phyloP scores from a whole-genome alignment of 1,140 invertebrate genomes.

The Atopsyche davidsoni region DNA sequence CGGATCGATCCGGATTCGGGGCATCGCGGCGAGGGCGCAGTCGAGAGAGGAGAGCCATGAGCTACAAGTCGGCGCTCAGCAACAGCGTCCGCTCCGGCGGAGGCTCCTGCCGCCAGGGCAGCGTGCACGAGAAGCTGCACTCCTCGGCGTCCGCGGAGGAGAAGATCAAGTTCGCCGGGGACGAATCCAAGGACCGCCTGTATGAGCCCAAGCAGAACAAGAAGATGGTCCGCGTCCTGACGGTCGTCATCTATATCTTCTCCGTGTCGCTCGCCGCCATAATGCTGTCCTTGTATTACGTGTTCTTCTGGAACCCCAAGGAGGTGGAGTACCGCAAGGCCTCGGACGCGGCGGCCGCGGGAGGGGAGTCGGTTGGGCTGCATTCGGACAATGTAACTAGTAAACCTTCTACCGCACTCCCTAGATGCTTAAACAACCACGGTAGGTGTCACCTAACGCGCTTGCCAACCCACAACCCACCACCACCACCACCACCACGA shows the following conservation, averaged over 20 bases:
- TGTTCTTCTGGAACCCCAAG: constrained; percentile 88
- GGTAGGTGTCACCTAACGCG: constrained; percentile 43
- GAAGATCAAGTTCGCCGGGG: constrained; percentile 63
- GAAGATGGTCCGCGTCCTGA: constrained; percentile 85
- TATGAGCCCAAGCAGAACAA: constrained; percentile 80
- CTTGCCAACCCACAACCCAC: constrained; percentile 10
- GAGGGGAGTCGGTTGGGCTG: constrained; percentile 3
- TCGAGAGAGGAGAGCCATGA: constrained; percentile 32
- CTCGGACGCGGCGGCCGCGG: neutral
- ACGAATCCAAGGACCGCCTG: constrained; percentile 72
- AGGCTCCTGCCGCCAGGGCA: constrained; percentile 35
- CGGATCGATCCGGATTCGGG: constrained; percentile 6
- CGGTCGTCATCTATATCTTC: constrained; percentile 91
- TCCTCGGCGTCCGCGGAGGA: constrained; percentile 47
- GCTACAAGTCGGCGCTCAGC: constrained; percentile 40
- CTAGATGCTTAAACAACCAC: constrained; percentile 48
- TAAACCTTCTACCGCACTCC: constrained; percentile 38
- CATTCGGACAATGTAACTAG: constrained; percentile 26
- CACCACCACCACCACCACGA: neutral
- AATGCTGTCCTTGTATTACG: constrained; percentile 91
- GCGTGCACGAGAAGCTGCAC: constrained; percentile 29
- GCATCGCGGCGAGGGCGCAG: constrained; percentile 9
- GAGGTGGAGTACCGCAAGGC: constrained; percentile 36
- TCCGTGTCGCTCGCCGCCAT: constrained; percentile 93
- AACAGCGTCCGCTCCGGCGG: constrained; percentile 41